Evolutionary conservation across 2,888 invertebrate genomes (phyloP), one percentile per base, ranked within the genome.

Genomic region (Amiota communis): DNA sequence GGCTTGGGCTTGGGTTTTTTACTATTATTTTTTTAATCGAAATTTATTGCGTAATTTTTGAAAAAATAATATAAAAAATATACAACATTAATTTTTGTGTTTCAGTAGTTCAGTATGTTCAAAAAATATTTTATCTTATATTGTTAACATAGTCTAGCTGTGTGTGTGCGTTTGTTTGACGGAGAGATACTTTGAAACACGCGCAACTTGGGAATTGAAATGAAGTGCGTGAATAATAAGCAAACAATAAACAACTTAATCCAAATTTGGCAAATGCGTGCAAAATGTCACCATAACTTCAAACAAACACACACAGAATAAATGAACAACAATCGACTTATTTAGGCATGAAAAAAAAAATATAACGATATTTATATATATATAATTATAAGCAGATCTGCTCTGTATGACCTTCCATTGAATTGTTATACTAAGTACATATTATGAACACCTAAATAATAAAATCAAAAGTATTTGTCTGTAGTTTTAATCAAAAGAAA

Each of bases 311-410:
- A 17, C 17, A 59, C 59, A 23, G 23, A 59, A 12, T 59, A 12
- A 59, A 20, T 59, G 59, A 11, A 23, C 72, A 81, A 71, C 73
- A 74, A 71, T 36, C 36, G 6, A 36, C 6, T 36, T 36, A 36
- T 36, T 2, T 36, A 36, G 36, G 36, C 36, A 36, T 36, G 2
- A 36, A 36, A 36, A 6, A 6, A 6, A 36, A 36, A 36, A 36
- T 0, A 36, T 6, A 36, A 2, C 2, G 0, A 36, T 6, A 36
- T 36, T 6, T 51, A 75, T 75, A 72, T 75, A 75, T 75, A 76
- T 72, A 76, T 76, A 85, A 85, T 82, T 84, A 82, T 83, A 83
- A 84, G 84, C 82, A 81, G 86, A 83, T 84, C 85, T 74, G 63
- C 81, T 36, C 36, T 77, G 74, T 72, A 67, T 75, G 82, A 79